These are phyloP conservation scores for Uromys caudimaculatus DNA, from an alignment of 2,797 vertebrate species.

Conservation along the genomic window DNA sequence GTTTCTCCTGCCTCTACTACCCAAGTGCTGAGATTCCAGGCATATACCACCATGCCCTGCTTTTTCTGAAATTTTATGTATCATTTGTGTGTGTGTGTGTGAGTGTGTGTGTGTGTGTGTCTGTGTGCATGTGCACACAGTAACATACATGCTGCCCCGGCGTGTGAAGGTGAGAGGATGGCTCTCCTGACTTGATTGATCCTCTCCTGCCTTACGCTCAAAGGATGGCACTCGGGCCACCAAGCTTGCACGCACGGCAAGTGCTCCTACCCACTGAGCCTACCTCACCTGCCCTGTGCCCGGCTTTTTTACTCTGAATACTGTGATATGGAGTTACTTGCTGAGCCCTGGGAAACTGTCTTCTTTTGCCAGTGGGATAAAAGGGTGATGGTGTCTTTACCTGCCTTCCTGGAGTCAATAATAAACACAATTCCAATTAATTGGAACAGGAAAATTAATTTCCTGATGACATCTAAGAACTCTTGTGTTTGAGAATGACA, in stretches of 20 bases:
- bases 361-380: background rate
- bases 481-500: background rate
- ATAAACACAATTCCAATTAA: background rate
- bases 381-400: slow-evolving; percentile 4
- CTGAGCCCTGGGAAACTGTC: background rate
- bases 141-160: background rate
- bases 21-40: background rate
- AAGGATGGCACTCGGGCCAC: background rate
- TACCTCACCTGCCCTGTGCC: background rate
- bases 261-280: background rate
- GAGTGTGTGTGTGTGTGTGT: background rate
- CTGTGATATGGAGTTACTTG: background rate
- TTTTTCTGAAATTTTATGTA: background rate
- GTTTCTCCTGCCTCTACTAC: background rate
- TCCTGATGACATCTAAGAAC: slow-evolving; percentile 30
- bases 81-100: background rate
- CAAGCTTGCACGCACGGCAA: background rate
- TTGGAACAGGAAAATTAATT: background rate
- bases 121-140: no score
- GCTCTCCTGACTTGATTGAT: background rate
- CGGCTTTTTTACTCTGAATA: background rate
- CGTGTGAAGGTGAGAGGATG: background rate
- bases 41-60: background rate
- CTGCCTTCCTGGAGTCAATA: slow-evolving; percentile 23
- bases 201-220: background rate